Evolutionary conservation across 53 echinoderm and acorn worm genomes (phyloP).

Genomic region (Luidia sarsii): DNA sequence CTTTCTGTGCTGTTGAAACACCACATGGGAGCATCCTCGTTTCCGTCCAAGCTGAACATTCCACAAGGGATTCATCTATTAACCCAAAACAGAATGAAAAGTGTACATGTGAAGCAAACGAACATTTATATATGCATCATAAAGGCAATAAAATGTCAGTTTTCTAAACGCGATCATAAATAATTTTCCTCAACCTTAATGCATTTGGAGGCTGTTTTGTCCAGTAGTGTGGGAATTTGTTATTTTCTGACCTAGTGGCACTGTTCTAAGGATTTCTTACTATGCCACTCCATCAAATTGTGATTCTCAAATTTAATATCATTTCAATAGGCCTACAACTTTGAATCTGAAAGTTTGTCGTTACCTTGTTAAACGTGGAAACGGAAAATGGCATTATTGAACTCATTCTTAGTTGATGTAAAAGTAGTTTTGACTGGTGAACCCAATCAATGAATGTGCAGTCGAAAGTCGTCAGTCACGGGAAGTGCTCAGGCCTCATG

Average conservation of each 20-base stretch:
- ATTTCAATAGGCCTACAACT: too few relatives aligned
- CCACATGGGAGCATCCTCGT: background rate
- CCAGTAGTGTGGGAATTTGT: background rate
- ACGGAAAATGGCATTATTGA: too few relatives aligned
- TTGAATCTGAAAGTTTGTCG: too few relatives aligned
- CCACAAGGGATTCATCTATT: slow-evolving; percentile 9
- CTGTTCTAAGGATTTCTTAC: too few relatives aligned
- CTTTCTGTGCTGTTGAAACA: background rate
- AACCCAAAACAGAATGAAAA: background rate
- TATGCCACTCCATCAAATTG: too few relatives aligned
- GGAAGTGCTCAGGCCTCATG: slow-evolving; percentile 43
- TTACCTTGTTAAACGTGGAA: too few relatives aligned
- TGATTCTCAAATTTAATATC: too few relatives aligned
- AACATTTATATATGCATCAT: slow-evolving; percentile 41
- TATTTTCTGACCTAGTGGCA: too few relatives aligned
- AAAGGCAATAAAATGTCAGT: slow-evolving; percentile 31
- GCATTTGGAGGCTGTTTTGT: slow-evolving; percentile 1
- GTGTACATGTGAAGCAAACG: slow-evolving; percentile 11
- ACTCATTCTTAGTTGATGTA: too few relatives aligned
- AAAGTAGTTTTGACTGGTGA: too few relatives aligned
- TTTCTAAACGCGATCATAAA: slow-evolving; percentile 20
- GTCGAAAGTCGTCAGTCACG: too few relatives aligned
- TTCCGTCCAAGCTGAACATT: slow-evolving; percentile 19
- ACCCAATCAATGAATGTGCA: too few relatives aligned
- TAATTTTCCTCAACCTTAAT: background rate